Evolutionary conservation across 2,113 vertebrate genomes (phyloP).

Genomic region (Clinocottus analis): DNA sequence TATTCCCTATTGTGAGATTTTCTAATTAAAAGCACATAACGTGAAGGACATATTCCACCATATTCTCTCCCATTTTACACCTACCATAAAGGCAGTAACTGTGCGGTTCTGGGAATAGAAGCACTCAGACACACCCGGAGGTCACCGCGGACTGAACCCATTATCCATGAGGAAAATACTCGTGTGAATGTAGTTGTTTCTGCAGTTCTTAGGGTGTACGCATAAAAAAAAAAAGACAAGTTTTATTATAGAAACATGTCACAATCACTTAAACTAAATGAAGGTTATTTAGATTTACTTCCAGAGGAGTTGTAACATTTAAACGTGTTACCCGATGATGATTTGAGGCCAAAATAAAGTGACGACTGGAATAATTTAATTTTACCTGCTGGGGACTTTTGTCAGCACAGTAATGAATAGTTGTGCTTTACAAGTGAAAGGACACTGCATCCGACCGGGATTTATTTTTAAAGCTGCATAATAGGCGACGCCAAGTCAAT

Average conservation of each 20-base stretch:
- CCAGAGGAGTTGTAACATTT: not conserved
- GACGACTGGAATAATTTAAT: not conserved
- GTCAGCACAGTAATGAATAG: constrained; percentile 2
- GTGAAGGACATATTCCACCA: not conserved
- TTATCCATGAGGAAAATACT: constrained; percentile 3
- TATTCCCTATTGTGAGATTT: not conserved
- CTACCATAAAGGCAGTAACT: not conserved
- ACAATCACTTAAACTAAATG: not conserved
- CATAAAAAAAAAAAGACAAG: not conserved
- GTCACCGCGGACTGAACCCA: constrained; percentile 6
- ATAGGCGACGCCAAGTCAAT: not conserved
- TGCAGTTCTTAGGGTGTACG: not conserved
- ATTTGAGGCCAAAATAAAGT: constrained; percentile 13
- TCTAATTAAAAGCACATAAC: constrained; percentile 8
- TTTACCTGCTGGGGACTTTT: constrained; percentile 4
- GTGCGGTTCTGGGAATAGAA: not conserved
- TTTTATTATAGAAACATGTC: not conserved
- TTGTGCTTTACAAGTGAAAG: constrained; percentile 8
- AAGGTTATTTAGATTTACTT: not conserved
- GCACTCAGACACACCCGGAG: not conserved
- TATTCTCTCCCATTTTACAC: constrained; percentile 3
- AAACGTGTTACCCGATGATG: not conserved
- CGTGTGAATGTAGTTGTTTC: not conserved
- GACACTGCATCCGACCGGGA: not conserved
- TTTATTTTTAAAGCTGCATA: not conserved